Conservation (phyloP, 2,888 invertebrate genomes). For the Monopis laevigella region DNA sequence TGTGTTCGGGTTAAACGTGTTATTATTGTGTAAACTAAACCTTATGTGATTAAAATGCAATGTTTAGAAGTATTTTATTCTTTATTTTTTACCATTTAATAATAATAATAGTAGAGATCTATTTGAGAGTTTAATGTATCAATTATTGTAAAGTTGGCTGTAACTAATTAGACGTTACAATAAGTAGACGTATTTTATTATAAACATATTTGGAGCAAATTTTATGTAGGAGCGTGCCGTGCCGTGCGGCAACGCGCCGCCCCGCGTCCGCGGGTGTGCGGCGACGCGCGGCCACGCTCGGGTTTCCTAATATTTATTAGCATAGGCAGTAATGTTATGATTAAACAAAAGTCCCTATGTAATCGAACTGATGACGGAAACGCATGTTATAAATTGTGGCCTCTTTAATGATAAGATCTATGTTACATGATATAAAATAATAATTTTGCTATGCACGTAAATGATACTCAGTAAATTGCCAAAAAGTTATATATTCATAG, state of each 20-base stretch:
- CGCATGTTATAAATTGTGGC: slow-evolving; percentile 68
- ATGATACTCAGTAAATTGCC: slow-evolving; percentile 71
- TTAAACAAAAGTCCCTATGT: slow-evolving; percentile 66
- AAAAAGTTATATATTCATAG: slow-evolving; percentile 69
- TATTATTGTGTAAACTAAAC: slow-evolving; percentile 66
- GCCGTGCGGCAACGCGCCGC: slow-evolving; percentile 1
- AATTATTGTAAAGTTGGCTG: slow-evolving; percentile 69
- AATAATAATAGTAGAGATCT: slow-evolving; percentile 65
- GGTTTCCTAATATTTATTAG: slow-evolving; percentile 21
- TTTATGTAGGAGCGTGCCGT: slow-evolving; percentile 47
- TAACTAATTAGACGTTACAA: slow-evolving; percentile 66
- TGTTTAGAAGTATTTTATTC: slow-evolving; percentile 69
- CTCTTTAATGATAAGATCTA: slow-evolving; percentile 67
- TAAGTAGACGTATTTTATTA: slow-evolving; percentile 67
- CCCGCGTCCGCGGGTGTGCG: slow-evolving; percentile 17
- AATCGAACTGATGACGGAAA: slow-evolving; percentile 66
- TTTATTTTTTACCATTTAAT: slow-evolving; percentile 67
- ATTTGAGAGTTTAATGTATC: slow-evolving; percentile 69
- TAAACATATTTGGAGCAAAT: slow-evolving; percentile 66
- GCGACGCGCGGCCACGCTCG: slow-evolving; percentile 8
- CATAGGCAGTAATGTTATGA: slow-evolving; percentile 57
- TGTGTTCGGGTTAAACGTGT: slow-evolving; percentile 64
- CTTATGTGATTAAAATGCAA: slow-evolving; percentile 69
- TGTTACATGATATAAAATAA: slow-evolving; percentile 66
- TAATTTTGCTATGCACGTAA: slow-evolving; percentile 68